A percentile compares a stretch with the other conserved stretches of the same genome.
phyloP scores from a whole-genome alignment of 2,797 vertebrate genomes.

The Scarus forsteni region DNA sequence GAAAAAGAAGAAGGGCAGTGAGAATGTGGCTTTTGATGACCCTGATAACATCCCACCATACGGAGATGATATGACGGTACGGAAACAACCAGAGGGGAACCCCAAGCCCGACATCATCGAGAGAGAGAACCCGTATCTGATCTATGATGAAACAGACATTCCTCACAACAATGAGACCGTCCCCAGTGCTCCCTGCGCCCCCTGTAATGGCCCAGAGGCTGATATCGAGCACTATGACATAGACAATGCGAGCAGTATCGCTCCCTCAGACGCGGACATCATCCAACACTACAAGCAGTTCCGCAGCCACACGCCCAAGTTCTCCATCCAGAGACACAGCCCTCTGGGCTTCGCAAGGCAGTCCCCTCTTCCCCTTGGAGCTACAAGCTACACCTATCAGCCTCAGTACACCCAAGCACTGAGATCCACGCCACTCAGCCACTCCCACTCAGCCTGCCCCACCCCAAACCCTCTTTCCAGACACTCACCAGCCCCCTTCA shows the following conservation, averaged over 20 bases:
- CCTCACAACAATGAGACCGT: slow-evolving; percentile 89
- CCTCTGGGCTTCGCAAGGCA: slow-evolving; percentile 95
- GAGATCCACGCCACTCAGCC: slow-evolving; percentile 91
- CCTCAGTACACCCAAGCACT: slow-evolving; percentile 90
- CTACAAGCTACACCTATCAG: slow-evolving; percentile 95
- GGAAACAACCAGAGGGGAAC: slow-evolving; percentile 97
- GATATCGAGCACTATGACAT: slow-evolving; percentile 99
- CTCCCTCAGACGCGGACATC: slow-evolving; percentile 96
- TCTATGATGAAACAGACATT: slow-evolving; percentile 96
- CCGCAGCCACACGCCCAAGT: slow-evolving; percentile 96
- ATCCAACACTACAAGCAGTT: slow-evolving; percentile 99
- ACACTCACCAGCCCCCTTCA: slow-evolving; percentile 95
- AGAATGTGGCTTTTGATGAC: slow-evolving; percentile 96
- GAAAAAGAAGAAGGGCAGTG: slow-evolving; percentile 96
- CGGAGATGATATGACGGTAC: slow-evolving; percentile 94
- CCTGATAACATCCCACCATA: slow-evolving; percentile 96
- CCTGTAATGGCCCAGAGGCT: slow-evolving; percentile 87
- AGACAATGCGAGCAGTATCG: slow-evolving; percentile 98
- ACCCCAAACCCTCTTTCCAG: slow-evolving; percentile 93
- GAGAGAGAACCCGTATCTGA: slow-evolving; percentile 96
- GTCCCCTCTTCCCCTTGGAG: slow-evolving; percentile 93
- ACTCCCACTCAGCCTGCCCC: slow-evolving; percentile 92
- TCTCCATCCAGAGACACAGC: slow-evolving; percentile 97
- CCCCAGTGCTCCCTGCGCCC: slow-evolving; percentile 93
- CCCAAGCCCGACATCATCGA: slow-evolving; percentile 98